Evolutionary conservation across 2,797 vertebrate genomes (phyloP).

Genomic region (Eulemur albifrons): DNA sequence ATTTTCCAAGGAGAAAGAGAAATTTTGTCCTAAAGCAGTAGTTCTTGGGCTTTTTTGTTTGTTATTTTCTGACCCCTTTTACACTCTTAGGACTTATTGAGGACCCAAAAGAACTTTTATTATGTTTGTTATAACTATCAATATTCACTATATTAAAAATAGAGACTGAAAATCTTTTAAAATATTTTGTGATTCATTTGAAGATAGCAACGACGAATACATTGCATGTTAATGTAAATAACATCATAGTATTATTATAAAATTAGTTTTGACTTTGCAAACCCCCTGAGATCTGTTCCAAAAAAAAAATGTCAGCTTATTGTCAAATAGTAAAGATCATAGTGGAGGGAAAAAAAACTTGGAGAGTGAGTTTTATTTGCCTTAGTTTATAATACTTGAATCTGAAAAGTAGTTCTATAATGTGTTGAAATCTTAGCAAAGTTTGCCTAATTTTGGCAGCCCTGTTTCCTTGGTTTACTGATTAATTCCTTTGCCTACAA

Average conservation of each 20-base stretch:
- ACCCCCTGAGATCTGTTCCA: not conserved
- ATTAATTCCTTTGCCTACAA: not conserved
- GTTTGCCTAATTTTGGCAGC: not conserved
- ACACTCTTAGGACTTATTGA: not conserved
- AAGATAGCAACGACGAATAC: not conserved
- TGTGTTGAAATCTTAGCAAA: constrained; percentile 6
- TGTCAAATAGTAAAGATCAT: not conserved
- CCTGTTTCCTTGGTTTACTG: not conserved
- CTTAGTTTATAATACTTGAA: not conserved
- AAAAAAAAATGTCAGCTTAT: not conserved
- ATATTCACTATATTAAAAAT: not conserved
- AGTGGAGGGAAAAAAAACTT: not conserved
- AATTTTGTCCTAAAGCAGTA: not conserved
- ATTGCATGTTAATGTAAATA: not conserved
- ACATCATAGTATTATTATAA: not conserved
- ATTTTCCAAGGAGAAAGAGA: constrained; percentile 11
- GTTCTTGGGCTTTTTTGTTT: not conserved
- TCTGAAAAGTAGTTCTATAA: not conserved
- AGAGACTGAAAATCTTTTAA: not conserved
- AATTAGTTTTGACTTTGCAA: not conserved
- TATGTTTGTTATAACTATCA: not conserved
- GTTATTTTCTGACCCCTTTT: not conserved
- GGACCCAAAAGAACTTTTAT: not conserved
- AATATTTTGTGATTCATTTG: constrained; percentile 4
- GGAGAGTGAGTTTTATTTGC: not conserved